Percentiles rank a stretch among this genome's conserved stretches.
Conservation (phyloP, 2,888 invertebrate genomes). For the Acleris sparsana region DNA sequence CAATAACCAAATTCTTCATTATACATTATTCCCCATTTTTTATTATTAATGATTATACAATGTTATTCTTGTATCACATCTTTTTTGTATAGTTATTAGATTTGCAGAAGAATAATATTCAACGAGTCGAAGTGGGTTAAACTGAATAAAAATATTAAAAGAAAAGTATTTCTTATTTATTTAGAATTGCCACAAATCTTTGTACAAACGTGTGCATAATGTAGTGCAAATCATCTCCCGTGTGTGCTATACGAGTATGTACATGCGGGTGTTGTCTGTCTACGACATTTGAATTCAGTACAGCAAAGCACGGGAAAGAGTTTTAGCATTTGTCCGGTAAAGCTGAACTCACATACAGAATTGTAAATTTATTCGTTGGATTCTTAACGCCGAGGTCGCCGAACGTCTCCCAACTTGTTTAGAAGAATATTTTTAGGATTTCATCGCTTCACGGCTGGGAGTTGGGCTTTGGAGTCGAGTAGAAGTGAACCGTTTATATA, state of each 20-base stretch:
- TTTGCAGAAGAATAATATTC: too few species aligned
- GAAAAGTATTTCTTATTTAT: too few species aligned
- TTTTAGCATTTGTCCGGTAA: constrained; percentile 76
- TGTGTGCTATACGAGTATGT: constrained; percentile 39
- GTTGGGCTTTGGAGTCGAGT: not conserved
- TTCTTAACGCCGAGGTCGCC: constrained; percentile 57
- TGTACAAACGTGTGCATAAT: not conserved
- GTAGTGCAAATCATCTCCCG: constrained; percentile 8
- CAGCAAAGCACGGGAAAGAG: constrained; percentile 67
- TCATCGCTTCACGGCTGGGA: not conserved
- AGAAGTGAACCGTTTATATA: not conserved
- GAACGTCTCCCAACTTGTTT: constrained; percentile 45
- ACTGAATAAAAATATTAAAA: too few species aligned
- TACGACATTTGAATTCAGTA: constrained; percentile 65
- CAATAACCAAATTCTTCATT: too few species aligned
- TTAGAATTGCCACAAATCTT: not conserved
- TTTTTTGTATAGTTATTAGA: too few species aligned
- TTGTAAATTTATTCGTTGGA: constrained; percentile 75
- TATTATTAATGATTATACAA: too few species aligned
- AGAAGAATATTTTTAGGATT: constrained; percentile 34
- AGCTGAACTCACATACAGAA: constrained; percentile 74
- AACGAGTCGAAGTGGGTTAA: too few species aligned
- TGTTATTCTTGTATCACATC: too few species aligned
- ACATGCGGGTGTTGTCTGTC: constrained; percentile 58
- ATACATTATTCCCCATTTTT: too few species aligned